A percentile compares a stretch with the other conserved stretches of the same genome.
Evolutionary conservation across 2,113 vertebrate species (phyloP).

Genomic region (Antechinus stuartii): DNA sequence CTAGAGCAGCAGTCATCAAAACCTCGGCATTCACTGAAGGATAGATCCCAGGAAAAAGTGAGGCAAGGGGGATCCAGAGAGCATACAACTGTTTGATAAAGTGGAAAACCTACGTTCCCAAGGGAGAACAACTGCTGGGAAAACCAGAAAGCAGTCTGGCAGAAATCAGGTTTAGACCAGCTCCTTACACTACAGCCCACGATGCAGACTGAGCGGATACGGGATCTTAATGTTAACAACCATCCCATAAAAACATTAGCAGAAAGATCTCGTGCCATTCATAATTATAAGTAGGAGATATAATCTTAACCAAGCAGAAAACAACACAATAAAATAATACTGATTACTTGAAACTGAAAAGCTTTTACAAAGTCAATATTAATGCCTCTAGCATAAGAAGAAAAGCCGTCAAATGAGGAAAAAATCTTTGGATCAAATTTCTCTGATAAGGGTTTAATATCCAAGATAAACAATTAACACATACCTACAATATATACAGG

Average conservation of each 20-base stretch:
- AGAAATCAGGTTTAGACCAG: neutral
- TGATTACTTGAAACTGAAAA: neutral
- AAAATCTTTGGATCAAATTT: too few relatives aligned
- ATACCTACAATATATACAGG: neutral
- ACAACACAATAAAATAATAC: neutral
- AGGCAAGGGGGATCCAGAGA: neutral
- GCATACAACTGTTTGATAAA: neutral
- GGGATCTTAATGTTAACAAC: neutral
- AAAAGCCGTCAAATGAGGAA: too few relatives aligned
- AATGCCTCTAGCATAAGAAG: neutral
- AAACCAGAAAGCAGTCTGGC: neutral
- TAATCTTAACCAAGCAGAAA: neutral
- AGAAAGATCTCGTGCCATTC: neutral
- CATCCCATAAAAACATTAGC: neutral
- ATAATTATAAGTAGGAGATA: neutral
- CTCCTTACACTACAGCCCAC: neutral
- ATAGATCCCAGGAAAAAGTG: neutral
- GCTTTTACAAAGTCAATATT: neutral
- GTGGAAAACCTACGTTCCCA: neutral
- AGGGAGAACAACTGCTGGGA: neutral
- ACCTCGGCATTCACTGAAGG: neutral
- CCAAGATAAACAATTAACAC: neutral
- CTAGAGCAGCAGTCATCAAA: neutral
- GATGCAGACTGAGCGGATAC: neutral
- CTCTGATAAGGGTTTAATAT: neutral